A percentile compares a stretch with the other conserved stretches of the same genome.
Conservation (phyloP, 2,797 vertebrate species). For the Valencia hispanica region DNA sequence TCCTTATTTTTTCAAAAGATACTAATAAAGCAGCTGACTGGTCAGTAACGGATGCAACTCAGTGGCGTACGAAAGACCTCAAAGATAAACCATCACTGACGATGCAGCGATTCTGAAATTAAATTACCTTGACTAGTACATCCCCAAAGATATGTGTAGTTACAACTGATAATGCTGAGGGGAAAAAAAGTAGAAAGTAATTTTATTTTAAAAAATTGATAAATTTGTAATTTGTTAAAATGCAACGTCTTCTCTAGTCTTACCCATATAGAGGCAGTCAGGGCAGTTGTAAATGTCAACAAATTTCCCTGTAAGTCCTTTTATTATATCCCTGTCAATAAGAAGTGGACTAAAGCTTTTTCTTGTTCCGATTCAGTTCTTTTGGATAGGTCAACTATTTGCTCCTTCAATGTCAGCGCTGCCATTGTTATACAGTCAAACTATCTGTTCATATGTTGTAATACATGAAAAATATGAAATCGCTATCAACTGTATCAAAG, state of each 20-base stretch:
- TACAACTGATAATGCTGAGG: background rate
- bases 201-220: background rate
- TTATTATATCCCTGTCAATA: background rate
- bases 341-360: background rate
- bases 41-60: too few species aligned
- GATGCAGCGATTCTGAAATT: too few species aligned
- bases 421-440: background rate
- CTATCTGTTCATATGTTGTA: background rate
- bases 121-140: too few species aligned
- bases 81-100: too few species aligned
- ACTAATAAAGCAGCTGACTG: too few species aligned
- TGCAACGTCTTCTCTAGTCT: background rate
- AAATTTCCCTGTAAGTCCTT: background rate
- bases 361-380: background rate
- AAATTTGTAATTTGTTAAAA: background rate
- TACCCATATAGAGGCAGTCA: background rate
- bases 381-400: background rate
- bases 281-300: too few species aligned
- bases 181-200: background rate
- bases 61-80: too few species aligned
- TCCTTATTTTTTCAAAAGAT: too few species aligned
- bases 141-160: too few species aligned
- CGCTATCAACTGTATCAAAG: background rate
- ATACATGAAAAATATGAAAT: slow-evolving; percentile 2
- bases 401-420: background rate